Evolutionary conservation across 2,888 invertebrate genomes (phyloP), one percentile per base, ranked within the genome.

Genomic region (Eucriotettix oculatus): DNA sequence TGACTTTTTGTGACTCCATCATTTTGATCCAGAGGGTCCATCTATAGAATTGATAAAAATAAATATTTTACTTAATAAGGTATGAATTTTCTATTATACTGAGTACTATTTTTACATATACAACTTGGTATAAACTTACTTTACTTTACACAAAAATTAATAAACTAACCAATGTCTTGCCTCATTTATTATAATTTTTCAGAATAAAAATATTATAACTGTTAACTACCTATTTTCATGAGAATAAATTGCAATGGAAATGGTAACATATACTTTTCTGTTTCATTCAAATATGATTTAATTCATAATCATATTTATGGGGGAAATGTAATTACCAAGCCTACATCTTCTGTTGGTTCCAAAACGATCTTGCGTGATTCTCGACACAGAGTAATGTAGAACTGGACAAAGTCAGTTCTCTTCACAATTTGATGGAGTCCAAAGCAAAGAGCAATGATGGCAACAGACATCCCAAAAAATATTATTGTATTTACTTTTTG

Each of bases 341-440:
- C 86, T 58, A 84, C 85, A 72, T 91, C 91, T 75, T 93, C 92
- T 61, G 88, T 87, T 0, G 90, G 90, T 68, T 90, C 87, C 63
- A 90, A 73, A 1, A 87, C 85, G 62, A 92, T 91, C 67, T 86
- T 85, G 40, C 84, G 80, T 66, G 87, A 84, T 66, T 86, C 84
- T 66, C 84, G 80, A 58, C 87, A 87, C 16, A 86, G 74, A 29
- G 79, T 84, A 69, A 92, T 79, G 69, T 93, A 90, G 71, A 88
- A 88, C 65, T 86, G 83, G 42, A 93, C 88, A 68, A 93, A 87
- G 11, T 90, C 87, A 52, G 89, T 86, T 62, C 84, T 80, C 70
- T 87, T 82, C 65, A 90, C 84, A 54, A 86, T 75, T 70, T 87
- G 81, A 69, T 93, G 90, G 65, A 90, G 75, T 65, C 85, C 76